Percentiles rank a stretch among this genome's conserved stretches.
Conservation (phyloP, 2,888 invertebrate genomes). For the Campoplex nolae region DNA sequence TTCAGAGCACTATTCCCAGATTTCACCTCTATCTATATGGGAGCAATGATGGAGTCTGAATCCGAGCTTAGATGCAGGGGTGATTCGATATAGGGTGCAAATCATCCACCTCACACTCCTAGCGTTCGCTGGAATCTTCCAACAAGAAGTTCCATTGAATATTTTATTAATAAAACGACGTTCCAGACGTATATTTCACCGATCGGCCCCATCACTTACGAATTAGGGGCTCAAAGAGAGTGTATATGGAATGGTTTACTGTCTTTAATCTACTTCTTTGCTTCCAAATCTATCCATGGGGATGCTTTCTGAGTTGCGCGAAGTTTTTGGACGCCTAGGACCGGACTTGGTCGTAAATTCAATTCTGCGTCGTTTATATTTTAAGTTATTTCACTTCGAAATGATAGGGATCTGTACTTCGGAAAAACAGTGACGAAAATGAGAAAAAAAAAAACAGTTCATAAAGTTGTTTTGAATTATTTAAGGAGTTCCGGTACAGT, state of each 20-base stretch:
- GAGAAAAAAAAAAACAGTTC: background rate
- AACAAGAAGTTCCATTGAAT: slow-evolving; percentile 61
- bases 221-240: slow-evolving; percentile 42
- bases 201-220: slow-evolving; percentile 50
- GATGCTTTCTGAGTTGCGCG: background rate
- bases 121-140: slow-evolving; percentile 33
- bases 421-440: background rate
- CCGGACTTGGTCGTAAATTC: slow-evolving; percentile 30
- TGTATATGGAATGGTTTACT: slow-evolving; percentile 31
- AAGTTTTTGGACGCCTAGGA: background rate
- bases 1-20: slow-evolving; percentile 57
- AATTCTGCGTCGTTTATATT: slow-evolving; percentile 18
- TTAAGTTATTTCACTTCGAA: background rate
- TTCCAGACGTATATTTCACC: slow-evolving; percentile 62
- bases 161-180: slow-evolving; percentile 66
- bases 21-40: background rate
- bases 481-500: background rate
- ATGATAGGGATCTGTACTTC: background rate
- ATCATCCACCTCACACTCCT: slow-evolving; percentile 36
- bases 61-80: slow-evolving; percentile 24
- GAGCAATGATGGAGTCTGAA: slow-evolving; percentile 41
- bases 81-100: slow-evolving; percentile 46
- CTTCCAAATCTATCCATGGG: slow-evolving; percentile 15
- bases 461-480: background rate
- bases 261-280: slow-evolving; percentile 44